A percentile compares a stretch with the other conserved stretches of the same genome.
Conservation (phyloP, 2,797 vertebrate species). For the Trichosurus vulpecula region DNA sequence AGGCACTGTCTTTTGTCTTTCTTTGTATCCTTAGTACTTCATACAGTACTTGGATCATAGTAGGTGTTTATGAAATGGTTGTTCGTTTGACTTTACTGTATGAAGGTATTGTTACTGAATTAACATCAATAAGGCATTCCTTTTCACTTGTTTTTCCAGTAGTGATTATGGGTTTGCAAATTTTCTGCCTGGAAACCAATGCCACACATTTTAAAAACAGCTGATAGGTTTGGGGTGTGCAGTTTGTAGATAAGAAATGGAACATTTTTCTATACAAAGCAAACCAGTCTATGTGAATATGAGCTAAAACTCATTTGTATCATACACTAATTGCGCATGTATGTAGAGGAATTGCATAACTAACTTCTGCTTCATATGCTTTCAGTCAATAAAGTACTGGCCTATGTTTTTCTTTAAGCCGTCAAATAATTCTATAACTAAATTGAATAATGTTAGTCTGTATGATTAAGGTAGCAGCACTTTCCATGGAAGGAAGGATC, state of each 20-base stretch:
- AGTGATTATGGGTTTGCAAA: fast-evolving
- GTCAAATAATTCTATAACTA: not conserved
- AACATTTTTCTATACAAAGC: not conserved
- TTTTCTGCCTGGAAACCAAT: not conserved
- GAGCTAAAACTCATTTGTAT: not conserved
- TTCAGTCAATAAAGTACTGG: not conserved
- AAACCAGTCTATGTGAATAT: not conserved
- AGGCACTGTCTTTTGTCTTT: not conserved
- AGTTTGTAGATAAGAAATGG: not conserved
- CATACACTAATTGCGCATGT: not conserved
- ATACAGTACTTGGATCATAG: not conserved
- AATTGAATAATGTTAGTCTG: not conserved
- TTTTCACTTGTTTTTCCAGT: not conserved
- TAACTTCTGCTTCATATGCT: not conserved
- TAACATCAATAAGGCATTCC: not conserved
- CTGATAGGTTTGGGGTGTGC: not conserved
- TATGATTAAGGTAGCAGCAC: not conserved
- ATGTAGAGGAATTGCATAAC: not conserved
- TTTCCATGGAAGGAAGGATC: not conserved
- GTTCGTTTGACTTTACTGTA: not conserved
- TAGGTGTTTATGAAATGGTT: not conserved
- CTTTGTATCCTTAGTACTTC: not conserved
- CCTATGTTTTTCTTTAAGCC: not conserved
- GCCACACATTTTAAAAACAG: not conserved
- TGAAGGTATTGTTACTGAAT: not conserved